A percentile compares a stretch with the other conserved stretches of the same genome.
phyloP scores from a whole-genome alignment of 2,797 vertebrate species.

The Semaprochilodus insignis region DNA sequence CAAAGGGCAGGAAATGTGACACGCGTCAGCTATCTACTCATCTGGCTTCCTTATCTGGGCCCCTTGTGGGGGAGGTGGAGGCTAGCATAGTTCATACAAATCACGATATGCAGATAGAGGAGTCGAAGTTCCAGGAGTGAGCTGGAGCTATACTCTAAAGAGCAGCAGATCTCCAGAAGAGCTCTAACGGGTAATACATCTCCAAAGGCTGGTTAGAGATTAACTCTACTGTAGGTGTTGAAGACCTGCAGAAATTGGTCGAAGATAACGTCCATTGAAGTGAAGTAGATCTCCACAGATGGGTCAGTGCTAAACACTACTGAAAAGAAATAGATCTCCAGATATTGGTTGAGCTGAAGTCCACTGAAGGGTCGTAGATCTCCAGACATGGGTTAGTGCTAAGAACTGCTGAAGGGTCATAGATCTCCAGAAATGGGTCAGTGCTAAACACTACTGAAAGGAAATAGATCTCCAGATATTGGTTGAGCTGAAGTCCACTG shows the following conservation, averaged over 20 bases:
- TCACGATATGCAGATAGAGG: not conserved
- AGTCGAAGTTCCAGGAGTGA: not conserved
- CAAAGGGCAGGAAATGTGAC: conserved; percentile 1
- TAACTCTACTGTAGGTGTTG: not conserved
- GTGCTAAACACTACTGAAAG: not conserved
- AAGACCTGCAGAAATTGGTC: not conserved
- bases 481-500: not conserved
- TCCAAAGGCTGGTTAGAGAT: not conserved
- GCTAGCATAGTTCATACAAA: not conserved
- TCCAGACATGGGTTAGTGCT: not conserved
- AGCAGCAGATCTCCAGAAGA: not conserved
- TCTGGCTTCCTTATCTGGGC: not conserved
- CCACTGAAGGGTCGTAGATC: not conserved
- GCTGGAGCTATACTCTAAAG: not conserved
- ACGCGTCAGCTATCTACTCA: not conserved
- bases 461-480: not conserved
- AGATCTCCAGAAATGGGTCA: not conserved
- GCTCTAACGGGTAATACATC: not conserved
- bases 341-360: not conserved
- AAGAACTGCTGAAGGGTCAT: not conserved
- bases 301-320: not conserved
- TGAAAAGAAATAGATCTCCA: not conserved
- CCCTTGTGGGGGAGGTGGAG: not conserved
- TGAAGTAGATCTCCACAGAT: not conserved
- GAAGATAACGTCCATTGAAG: not conserved